Base-by-base conservation (phyloP, 2,888 invertebrate species). In the Plemyria rubiginata region DNA sequence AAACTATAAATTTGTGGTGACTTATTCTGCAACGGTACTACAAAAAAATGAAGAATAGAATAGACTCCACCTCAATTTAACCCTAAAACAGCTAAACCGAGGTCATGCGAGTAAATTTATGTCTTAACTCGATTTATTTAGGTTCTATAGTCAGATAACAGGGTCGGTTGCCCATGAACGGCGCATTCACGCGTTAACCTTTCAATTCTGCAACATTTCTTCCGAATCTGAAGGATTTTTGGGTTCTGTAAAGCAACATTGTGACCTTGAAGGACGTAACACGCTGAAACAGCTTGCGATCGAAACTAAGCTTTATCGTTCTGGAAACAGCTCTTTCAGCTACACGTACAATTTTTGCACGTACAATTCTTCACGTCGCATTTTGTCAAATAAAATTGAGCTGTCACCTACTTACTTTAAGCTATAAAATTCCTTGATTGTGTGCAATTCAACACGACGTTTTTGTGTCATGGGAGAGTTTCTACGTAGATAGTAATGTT, bases 111-210 rank as follows among this genome's bases (percentile, higher is more conserved):
- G 59, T 62, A 60, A 65, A 65, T 65, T 65, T 65, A 62, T 59
- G 62, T 62, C 65, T 59, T 65, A 62, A 65, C 59, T 55, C 55
- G 59, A 59, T 65, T 62, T 62, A 65, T 62, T 59, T 65, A 62
- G 52, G 65, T 62, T 59, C 63, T 51, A 63, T 56, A 63, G 65
- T 62, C 54, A 62, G 69, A 72, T 68, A 70, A 60, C 64, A 61
- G 65, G 67, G 70, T 62, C 67, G 68, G 65, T 62, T 69, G 56
- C 59, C 67, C 61, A 65, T 63, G 68, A 72, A 72, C 50, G 65
- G 54, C 57, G 57, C 59, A 68, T 71, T 69, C 68, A 68, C 62
- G 60, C 66, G 65, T 60, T 49, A 52, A 46, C 57, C 66, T 66
- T 68, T 70, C 68, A 66, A 72, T 69, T 66, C 65, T 51, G 59